These are phyloP conservation scores for Actinopyga echinites DNA, from an alignment of 53 echinoderm and acorn worm genomes.

Conservation along the genomic window DNA sequence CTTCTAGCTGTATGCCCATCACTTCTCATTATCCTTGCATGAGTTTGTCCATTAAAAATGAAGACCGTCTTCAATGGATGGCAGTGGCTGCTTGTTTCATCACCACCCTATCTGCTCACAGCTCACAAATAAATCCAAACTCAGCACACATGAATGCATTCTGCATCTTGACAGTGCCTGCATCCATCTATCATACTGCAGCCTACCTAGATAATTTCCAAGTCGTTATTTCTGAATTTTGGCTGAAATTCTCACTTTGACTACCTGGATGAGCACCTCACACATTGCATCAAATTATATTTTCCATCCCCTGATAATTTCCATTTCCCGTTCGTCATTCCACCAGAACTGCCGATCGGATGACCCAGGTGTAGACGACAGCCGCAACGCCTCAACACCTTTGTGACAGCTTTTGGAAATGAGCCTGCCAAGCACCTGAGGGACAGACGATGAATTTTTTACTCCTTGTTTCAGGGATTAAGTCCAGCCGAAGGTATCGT, in stretches of 20 bases:
- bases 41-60: too few relatives aligned
- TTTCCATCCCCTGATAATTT: constrained; percentile 28
- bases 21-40: too few relatives aligned
- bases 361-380: constrained; percentile 48
- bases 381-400: constrained; percentile 40
- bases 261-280: constrained; percentile 23
- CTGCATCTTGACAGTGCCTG: not conserved
- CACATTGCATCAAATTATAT: constrained; percentile 35
- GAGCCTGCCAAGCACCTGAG: constrained; percentile 37
- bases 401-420: constrained; percentile 32
- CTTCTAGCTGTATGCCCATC: too few relatives aligned
- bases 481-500: constrained; percentile 26
- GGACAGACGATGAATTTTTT: constrained; percentile 15
- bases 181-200: constrained; percentile 13
- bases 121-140: not conserved
- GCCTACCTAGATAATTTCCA: not conserved
- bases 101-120: too few relatives aligned
- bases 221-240: constrained; percentile 11
- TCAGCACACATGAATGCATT: constrained; percentile 12
- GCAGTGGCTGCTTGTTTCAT: too few relatives aligned
- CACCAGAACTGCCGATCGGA: constrained; percentile 9
- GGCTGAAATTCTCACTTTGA: not conserved
- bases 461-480: constrained; percentile 12
- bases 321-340: constrained; percentile 12
- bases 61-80: too few relatives aligned